These are phyloP conservation scores for Anthoptus insignis DNA, from an alignment of 2,888 invertebrate species.

Conservation along the genomic window DNA sequence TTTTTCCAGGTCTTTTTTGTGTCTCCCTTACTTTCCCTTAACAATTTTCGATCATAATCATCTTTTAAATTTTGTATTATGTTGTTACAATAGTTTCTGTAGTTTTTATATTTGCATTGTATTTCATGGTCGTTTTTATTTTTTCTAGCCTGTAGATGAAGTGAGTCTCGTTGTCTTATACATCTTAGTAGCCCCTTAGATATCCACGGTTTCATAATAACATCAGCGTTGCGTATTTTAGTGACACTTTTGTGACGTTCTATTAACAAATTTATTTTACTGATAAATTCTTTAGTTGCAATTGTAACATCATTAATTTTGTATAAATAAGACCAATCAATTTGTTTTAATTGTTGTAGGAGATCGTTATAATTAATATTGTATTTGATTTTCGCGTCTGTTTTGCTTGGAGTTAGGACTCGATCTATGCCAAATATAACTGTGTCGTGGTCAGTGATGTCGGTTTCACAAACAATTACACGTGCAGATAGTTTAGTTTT, in stretches of 20 bases:
- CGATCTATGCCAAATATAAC: not conserved
- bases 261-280: not conserved
- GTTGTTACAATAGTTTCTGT: not conserved
- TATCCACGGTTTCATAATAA: not conserved
- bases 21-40: not conserved
- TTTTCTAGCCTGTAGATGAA: not conserved
- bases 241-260: not conserved
- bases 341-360: too few relatives aligned
- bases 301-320: not conserved
- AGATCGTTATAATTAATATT: too few relatives aligned
- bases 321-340: too few relatives aligned
- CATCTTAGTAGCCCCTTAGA: not conserved
- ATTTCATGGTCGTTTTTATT: not conserved
- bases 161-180: not conserved
- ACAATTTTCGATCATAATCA: not conserved
- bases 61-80: not conserved
- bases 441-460: conserved; percentile 6
- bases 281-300: not conserved
- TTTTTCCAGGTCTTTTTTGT: not conserved
- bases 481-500: not conserved
- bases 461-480: not conserved
- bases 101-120: not conserved
- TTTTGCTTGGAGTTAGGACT: not conserved
- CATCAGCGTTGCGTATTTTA: not conserved
- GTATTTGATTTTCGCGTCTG: not conserved